These are phyloP conservation scores for Jacana jacana DNA, from an alignment of 2,113 vertebrate species.

Conservation along the genomic window DNA sequence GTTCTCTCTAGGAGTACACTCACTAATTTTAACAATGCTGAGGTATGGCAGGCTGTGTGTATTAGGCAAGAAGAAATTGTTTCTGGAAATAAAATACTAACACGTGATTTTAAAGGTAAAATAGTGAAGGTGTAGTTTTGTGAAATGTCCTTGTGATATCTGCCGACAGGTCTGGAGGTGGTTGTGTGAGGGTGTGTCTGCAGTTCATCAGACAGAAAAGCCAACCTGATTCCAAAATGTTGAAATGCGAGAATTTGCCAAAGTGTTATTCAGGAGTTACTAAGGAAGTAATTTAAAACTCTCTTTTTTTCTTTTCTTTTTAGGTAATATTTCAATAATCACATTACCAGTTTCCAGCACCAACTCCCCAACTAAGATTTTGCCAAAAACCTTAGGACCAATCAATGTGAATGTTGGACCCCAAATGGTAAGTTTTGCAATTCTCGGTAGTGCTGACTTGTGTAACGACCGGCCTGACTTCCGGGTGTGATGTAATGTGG, in stretches of 20 bases:
- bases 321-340: constrained; percentile 77
- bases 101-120: neutral
- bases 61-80: neutral
- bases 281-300: neutral
- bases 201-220: neutral
- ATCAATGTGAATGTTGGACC: constrained; percentile 82
- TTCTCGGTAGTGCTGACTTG: neutral
- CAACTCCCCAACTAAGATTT: constrained; percentile 77
- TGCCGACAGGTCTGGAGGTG: neutral
- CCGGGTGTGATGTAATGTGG: neutral
- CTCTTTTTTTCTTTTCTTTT: constrained; percentile 44
- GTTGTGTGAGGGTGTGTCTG: neutral
- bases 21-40: neutral
- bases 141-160: neutral
- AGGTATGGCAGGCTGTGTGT: neutral
- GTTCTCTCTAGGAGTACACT: neutral
- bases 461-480: neutral
- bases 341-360: constrained; percentile 73
- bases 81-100: neutral
- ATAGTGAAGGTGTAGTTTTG: neutral
- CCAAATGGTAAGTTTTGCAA: constrained; percentile 78
- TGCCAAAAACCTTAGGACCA: constrained; percentile 80
- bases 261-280: neutral
- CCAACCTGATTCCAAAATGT: neutral
- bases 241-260: neutral